phyloP scores from a whole-genome alignment of 2,888 invertebrate genomes.

The Odontothrips loti region DNA sequence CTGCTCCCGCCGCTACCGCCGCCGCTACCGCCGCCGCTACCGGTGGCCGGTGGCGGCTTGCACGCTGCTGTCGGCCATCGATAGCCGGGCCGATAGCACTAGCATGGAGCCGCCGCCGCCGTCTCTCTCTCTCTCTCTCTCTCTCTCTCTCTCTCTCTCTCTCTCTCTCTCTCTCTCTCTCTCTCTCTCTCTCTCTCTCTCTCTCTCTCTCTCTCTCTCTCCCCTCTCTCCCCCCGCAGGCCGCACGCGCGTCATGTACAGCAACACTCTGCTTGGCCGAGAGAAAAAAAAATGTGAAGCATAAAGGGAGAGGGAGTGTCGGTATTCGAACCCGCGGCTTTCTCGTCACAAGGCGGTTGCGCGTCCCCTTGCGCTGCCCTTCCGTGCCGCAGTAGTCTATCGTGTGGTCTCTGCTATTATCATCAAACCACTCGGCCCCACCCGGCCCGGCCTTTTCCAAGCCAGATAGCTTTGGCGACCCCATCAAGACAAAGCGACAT shows the following conservation, averaged over 20 bases:
- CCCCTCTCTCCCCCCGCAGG: neutral
- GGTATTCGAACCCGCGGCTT: too few species aligned
- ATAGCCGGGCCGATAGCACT: slow-evolving; percentile 42
- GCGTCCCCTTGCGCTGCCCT: too few species aligned
- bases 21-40: neutral
- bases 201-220: neutral
- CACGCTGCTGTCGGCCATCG: slow-evolving; percentile 44
- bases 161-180: neutral
- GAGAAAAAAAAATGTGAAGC: too few species aligned
- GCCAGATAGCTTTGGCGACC: too few species aligned
- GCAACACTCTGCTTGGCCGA: too few species aligned
- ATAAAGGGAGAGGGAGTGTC: too few species aligned
- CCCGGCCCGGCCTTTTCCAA: too few species aligned
- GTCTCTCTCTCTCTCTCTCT: neutral
- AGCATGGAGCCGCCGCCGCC: slow-evolving; percentile 37
- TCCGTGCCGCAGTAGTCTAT: too few species aligned
- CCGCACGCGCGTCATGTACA: too few species aligned
- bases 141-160: neutral
- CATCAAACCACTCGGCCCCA: too few species aligned
- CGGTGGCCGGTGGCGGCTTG: neutral
- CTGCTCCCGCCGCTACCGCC: neutral
- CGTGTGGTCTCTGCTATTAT: too few species aligned
- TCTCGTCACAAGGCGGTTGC: too few species aligned
- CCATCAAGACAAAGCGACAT: slow-evolving; percentile 1
- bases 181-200: neutral